A percentile compares a stretch with the other conserved stretches of the same genome.
Evolutionary conservation across 1,140 invertebrate genomes (phyloP).

Genomic region (Plutomurus gul): DNA sequence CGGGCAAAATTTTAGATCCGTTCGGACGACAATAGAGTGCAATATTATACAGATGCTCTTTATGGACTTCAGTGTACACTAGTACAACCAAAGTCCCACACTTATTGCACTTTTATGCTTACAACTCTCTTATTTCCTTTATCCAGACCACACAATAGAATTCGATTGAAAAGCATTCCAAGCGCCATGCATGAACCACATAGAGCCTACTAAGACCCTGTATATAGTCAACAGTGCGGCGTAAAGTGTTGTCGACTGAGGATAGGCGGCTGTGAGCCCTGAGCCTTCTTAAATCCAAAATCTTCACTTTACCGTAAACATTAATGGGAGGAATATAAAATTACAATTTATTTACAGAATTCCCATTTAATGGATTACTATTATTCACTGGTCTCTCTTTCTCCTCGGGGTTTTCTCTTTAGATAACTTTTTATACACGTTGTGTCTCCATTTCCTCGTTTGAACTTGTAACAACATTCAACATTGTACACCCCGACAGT

Average conservation of each 20-base stretch:
- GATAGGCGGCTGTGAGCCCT: not conserved
- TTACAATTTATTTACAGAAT: not conserved
- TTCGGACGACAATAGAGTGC: not conserved
- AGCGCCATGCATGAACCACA: not conserved
- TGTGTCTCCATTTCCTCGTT: no score
- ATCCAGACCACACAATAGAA: not conserved
- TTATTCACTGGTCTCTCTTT: no score
- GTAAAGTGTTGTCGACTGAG: no score
- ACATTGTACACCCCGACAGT: no score
- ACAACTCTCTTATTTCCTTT: not conserved
- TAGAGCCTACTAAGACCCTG: no score
- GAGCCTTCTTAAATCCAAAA: not conserved
- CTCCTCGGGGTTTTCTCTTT: no score
- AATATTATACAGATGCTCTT: constrained; percentile 13
- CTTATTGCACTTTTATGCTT: constrained; percentile 2
- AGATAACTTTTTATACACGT: no score
- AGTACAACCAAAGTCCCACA: constrained; percentile 5
- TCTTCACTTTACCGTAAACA: not conserved
- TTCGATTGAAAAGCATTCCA: not conserved
- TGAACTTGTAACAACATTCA: no score
- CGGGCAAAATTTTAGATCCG: not conserved
- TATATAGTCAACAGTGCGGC: no score
- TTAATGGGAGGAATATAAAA: no score
- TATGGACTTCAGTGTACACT: not conserved
- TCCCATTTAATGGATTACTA: not conserved